phyloP scores from a whole-genome alignment of 2,888 invertebrate species.

The Dilophus febrilis region DNA sequence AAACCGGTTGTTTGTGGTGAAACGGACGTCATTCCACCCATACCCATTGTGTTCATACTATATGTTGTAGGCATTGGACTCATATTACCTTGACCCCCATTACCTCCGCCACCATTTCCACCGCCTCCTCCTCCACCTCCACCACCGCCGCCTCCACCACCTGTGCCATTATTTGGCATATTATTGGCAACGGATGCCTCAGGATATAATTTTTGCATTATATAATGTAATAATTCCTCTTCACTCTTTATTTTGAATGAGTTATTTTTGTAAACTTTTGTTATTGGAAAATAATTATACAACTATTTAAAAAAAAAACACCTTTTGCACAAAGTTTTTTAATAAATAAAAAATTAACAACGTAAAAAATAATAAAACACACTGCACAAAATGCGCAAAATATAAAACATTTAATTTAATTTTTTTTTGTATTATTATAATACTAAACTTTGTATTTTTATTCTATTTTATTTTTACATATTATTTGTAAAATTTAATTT shows the following conservation, averaged over 20 bases:
- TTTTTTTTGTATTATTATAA: not conserved
- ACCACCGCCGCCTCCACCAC: conserved; percentile 33
- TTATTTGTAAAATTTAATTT: not conserved
- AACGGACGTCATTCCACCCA: conserved; percentile 43
- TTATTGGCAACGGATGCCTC: conserved; percentile 26
- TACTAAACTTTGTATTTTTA: not conserved
- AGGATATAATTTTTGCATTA: conserved; percentile 30
- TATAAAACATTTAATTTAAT: no score
- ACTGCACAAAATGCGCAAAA: not conserved
- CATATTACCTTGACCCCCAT: conserved; percentile 30
- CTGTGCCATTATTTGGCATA: conserved; percentile 17
- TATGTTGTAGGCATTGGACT: conserved; percentile 63
- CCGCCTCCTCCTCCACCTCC: conserved; percentile 14
- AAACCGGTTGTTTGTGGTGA: conserved; percentile 42
- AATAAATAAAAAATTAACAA: no score
- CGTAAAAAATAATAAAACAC: not conserved
- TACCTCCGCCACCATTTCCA: conserved; percentile 30
- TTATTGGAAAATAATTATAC: not conserved
- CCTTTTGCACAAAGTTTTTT: no score
- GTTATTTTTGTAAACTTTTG: no score
- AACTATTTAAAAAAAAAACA: not conserved
- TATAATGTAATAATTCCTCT: not conserved
- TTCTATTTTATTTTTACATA: not conserved
- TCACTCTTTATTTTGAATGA: no score
- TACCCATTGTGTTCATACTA: conserved; percentile 57